These are phyloP conservation scores for Acinonyx jubatus DNA, from an alignment of 2,113 vertebrate genomes.

Conservation along the genomic window DNA sequence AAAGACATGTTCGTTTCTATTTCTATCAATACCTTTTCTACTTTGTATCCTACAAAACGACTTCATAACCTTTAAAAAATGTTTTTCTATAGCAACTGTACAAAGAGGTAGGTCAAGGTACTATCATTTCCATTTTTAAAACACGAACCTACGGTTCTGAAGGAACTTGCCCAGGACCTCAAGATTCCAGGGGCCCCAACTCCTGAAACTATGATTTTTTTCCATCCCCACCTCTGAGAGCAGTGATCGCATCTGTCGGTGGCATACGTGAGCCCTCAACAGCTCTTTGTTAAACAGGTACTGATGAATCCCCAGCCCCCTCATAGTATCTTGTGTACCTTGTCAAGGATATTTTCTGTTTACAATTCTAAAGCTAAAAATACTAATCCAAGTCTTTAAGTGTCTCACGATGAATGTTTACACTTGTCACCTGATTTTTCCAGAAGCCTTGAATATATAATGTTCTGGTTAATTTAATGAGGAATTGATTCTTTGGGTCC, in stretches of 20 bases:
- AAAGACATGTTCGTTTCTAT: background rate
- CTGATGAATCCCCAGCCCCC: background rate
- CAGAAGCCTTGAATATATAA: background rate
- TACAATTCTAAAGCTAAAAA: slow-evolving; percentile 6
- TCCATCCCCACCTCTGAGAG: background rate
- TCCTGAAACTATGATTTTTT: background rate
- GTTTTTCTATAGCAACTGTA: background rate
- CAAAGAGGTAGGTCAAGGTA: background rate
- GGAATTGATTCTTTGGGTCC: background rate
- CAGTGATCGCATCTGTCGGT: background rate
- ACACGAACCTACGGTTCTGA: background rate
- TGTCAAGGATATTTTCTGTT: background rate
- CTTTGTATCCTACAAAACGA: background rate
- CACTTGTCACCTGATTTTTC: background rate
- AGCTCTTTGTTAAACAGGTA: background rate
- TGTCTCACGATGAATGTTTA: background rate
- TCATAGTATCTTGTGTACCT: background rate
- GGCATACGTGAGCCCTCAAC: background rate
- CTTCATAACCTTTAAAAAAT: background rate
- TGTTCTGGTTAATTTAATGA: background rate
- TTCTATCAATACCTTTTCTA: background rate
- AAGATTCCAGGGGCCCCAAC: background rate
- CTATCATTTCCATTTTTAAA: background rate
- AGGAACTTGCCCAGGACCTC: background rate
- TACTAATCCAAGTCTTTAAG: background rate